Conservation (phyloP, 2,888 invertebrate species). For the Hirtodrosophila confusa region DNA sequence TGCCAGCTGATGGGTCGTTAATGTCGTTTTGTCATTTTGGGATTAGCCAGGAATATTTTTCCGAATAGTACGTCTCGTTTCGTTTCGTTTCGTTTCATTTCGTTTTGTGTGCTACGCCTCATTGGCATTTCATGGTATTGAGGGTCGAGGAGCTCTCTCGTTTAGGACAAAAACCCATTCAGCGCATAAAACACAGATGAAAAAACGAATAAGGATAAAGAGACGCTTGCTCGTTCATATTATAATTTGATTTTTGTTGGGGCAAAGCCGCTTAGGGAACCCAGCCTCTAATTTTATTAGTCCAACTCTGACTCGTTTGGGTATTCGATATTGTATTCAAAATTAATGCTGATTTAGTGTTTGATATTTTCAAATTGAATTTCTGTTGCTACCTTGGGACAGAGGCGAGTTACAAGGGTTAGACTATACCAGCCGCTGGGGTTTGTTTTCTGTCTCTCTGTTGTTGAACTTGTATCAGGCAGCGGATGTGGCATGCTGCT, state of each 20-base stretch:
- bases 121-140: slow-evolving; percentile 28
- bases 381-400: slow-evolving; percentile 18
- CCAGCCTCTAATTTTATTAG: slow-evolving; percentile 44
- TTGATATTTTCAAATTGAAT: slow-evolving; percentile 36
- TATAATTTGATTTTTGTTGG: slow-evolving; percentile 62
- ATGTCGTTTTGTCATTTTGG: slow-evolving; percentile 56
- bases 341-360: slow-evolving; percentile 52
- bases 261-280: slow-evolving; percentile 58
- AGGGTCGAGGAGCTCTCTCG: slow-evolving; percentile 7
- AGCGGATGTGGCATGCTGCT: slow-evolving; percentile 28
- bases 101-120: slow-evolving; percentile 39
- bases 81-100: slow-evolving; percentile 12
- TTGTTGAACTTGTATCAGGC: not conserved
- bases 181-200: not conserved
- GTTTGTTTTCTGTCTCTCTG: not conserved
- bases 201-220: slow-evolving; percentile 28
- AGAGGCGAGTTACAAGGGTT: slow-evolving; percentile 15
- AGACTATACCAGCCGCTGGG: not conserved
- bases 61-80: slow-evolving; percentile 5
- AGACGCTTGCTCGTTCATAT: slow-evolving; percentile 45
- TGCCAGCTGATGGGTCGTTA: slow-evolving; percentile 47
- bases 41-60: slow-evolving; percentile 50
- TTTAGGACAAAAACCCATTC: slow-evolving; percentile 4
- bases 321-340: slow-evolving; percentile 31
- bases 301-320: slow-evolving; percentile 13